Base-by-base conservation (phyloP, 2,888 invertebrate genomes). In the Coenonympha glycerion region DNA sequence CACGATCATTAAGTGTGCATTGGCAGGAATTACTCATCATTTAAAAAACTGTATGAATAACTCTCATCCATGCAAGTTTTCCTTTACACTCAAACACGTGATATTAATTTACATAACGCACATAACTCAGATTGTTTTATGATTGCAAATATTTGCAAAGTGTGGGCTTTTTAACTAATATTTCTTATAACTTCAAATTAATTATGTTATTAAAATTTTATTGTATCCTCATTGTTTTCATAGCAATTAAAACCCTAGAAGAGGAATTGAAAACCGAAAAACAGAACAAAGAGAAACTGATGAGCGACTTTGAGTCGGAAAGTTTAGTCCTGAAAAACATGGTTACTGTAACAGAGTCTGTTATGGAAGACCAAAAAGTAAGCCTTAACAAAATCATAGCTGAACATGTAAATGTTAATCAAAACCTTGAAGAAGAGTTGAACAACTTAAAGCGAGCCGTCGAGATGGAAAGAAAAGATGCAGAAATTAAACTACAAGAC, bases 331-430 rank as follows among this genome's bases (percentile, higher is more conserved):
- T 79, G 24, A 74, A 75, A 53, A 79, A 79, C 49, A 78, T 79
- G 78, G 68, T 79, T 3, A 68, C 77, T 2, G 76, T 79, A 0
- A 79, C 79, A 1, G 79, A 80, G 62, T 73, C 79, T 3, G 69
- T 79, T 0, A 79, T 79, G 79, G 79, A 79, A 50, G 79, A 80
- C 30, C 56, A 75, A 51, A 79, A 74, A 63, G 47, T 57, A 2
- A 61, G 58, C n/a, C 58, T 73, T 0, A 72, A 65, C 47, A 73
- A 68, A 21, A 54, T 62, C 6, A 70, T 79, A 49, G 19, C 58
- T 1, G 72, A 73, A 52, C 64, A 75, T 50, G 24, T 62, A 1
- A 73, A 68, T 56, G 49, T 56, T 1, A 72, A 66, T 54, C 70
- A 72, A 19, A 50, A 42, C 11, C 53, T 77, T 37, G 57, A 68